Evolutionary conservation across 2,888 invertebrate genomes (phyloP).

Genomic region (Ophion costatus): DNA sequence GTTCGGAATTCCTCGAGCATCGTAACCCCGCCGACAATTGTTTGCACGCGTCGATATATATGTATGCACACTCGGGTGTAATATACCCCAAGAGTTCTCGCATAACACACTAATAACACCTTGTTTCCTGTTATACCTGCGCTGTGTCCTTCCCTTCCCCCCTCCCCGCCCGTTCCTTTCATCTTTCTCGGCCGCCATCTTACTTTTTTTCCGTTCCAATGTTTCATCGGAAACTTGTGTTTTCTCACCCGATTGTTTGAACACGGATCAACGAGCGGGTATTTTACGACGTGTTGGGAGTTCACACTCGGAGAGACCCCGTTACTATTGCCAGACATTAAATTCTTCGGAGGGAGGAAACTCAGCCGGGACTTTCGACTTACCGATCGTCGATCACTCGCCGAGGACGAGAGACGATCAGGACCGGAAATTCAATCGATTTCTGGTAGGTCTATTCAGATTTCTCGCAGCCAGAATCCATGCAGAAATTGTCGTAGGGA

Average conservation of each 20-base stretch:
- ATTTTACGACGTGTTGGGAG: conserved; percentile 14
- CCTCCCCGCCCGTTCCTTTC: background rate
- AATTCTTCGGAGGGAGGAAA: background rate
- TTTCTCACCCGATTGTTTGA: conserved; percentile 56
- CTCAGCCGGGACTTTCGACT: too few relatives aligned
- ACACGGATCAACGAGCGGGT: conserved; percentile 56
- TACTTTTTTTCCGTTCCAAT: background rate
- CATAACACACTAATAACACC: conserved; percentile 59
- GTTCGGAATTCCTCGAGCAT: conserved; percentile 69
- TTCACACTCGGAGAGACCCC: conserved; percentile 2
- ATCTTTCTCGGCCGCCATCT: too few relatives aligned
- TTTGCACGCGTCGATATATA: conserved; percentile 65
- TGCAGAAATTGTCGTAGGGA: too few relatives aligned
- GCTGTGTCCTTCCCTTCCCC: conserved; percentile 17
- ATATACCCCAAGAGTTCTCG: conserved; percentile 53
- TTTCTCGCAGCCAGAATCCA: too few relatives aligned
- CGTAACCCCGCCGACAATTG: conserved; percentile 62
- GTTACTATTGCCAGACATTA: conserved; percentile 18
- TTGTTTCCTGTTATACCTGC: conserved; percentile 65
- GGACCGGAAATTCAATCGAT: too few relatives aligned
- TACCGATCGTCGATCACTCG: too few relatives aligned
- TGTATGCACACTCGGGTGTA: conserved; percentile 49
- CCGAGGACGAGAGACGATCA: too few relatives aligned
- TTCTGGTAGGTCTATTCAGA: too few relatives aligned
- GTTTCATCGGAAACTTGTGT: conserved; percentile 13